Evolutionary conservation across 2,797 vertebrate genomes (phyloP).

Genomic region (Tenualosa ilisha): DNA sequence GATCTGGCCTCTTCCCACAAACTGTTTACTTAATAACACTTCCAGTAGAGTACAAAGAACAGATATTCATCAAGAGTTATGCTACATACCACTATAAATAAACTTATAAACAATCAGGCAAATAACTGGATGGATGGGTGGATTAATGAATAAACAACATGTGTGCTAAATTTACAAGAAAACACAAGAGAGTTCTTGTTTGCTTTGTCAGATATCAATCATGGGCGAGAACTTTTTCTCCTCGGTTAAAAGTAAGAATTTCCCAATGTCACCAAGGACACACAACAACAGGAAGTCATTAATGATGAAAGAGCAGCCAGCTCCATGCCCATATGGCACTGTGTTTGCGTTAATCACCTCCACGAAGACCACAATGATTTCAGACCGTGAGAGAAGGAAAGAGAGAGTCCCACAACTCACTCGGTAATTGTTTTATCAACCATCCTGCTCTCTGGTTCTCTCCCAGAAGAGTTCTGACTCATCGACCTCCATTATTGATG

Average conservation of each 20-base stretch:
- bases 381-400: not conserved
- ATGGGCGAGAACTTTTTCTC: not conserved
- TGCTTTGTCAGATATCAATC: not conserved
- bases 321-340: not conserved
- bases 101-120: not conserved
- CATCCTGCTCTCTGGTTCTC: not conserved
- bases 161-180: not conserved
- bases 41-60: not conserved
- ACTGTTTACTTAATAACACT: not conserved
- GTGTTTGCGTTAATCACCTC: not conserved
- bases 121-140: not conserved
- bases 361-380: not conserved
- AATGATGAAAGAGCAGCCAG: not conserved
- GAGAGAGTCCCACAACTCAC: not conserved
- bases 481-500: slow-evolving; percentile 7
- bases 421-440: slow-evolving; percentile 15
- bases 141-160: not conserved
- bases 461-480: slow-evolving; percentile 7
- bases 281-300: not conserved
- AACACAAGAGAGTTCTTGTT: not conserved
- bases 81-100: not conserved
- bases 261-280: not conserved
- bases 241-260: not conserved
- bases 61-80: not conserved
- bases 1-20: not conserved